These are phyloP conservation scores for Acanthurus leucopareius DNA, from an alignment of 2,797 vertebrate species.

Conservation along the genomic window DNA sequence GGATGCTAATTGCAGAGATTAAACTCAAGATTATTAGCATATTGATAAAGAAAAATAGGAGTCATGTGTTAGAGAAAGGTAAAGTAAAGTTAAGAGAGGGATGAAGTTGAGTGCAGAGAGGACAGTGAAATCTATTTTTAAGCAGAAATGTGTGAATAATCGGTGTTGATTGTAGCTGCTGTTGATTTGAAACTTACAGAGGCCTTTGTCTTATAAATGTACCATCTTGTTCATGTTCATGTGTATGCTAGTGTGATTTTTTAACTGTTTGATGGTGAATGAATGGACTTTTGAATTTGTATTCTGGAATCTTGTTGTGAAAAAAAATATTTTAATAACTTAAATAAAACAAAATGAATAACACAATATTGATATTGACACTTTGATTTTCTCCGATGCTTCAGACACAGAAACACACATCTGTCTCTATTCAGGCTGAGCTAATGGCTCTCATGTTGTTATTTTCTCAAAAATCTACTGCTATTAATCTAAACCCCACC, in stretches of 20 bases:
- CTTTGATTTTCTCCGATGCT: too few species aligned
- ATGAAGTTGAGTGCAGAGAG: background rate
- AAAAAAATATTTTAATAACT: conserved; percentile 8
- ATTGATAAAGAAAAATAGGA: background rate
- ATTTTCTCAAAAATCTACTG: too few species aligned
- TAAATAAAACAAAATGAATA: conserved; percentile 19
- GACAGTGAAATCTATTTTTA: background rate
- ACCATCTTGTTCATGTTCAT: background rate
- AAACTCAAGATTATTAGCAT: background rate
- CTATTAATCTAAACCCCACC: too few species aligned
- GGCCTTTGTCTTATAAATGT: conserved; percentile 26
- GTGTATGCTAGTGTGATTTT: background rate
- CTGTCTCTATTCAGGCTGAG: too few species aligned
- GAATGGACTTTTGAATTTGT: conserved; percentile 2
- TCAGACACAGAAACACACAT: too few species aligned
- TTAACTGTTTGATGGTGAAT: conserved; percentile 4
- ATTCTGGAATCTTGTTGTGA: conserved; percentile 1
- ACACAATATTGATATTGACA: background rate
- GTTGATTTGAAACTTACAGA: conserved; percentile 6
- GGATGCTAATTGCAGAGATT: background rate
- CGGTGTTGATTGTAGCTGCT: background rate
- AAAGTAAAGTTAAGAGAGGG: background rate
- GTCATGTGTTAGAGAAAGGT: background rate
- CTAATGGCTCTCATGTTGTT: too few species aligned
- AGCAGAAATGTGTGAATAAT: background rate